These are phyloP conservation scores for Lathronympha strigana DNA, from an alignment of 2,888 invertebrate species.

Conservation along the genomic window DNA sequence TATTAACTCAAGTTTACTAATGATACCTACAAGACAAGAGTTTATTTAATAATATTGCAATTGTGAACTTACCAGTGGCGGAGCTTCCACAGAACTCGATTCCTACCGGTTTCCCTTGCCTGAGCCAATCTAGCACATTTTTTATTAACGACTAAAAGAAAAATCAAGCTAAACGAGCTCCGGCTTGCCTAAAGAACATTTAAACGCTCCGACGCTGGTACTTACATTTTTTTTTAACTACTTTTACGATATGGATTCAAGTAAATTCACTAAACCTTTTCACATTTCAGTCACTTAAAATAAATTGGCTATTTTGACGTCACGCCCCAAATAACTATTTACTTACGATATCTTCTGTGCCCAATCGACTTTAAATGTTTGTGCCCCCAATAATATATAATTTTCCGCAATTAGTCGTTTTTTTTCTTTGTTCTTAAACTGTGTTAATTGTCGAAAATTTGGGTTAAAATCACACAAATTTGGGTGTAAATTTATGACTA, in stretches of 20 bases:
- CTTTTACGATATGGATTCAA: not conserved
- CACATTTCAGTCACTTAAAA: not conserved
- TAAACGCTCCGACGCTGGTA: no score
- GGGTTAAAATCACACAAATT: slow-evolving; percentile 57
- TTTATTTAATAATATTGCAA: no score
- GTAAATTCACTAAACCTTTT: not conserved
- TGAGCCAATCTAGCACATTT: no score
- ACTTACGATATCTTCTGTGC: slow-evolving; percentile 59
- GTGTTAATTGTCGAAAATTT: slow-evolving; percentile 70
- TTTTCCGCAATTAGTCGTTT: slow-evolving; percentile 62
- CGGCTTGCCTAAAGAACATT: no score
- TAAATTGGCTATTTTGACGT: slow-evolving; percentile 26
- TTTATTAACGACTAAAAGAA: no score
- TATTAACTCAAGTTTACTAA: no score
- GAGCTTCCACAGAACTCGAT: no score
- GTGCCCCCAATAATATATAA: slow-evolving; percentile 63
- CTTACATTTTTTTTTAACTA: not conserved
- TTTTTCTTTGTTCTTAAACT: slow-evolving; percentile 68
- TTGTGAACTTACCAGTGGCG: no score
- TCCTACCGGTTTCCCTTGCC: no score
- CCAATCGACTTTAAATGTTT: slow-evolving; percentile 74
- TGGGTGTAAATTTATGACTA: slow-evolving; percentile 1
- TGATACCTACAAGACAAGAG: no score
- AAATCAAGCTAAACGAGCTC: no score
- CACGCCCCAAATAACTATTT: slow-evolving; percentile 43